Evolutionary conservation across 2,113 vertebrate species (phyloP).

Genomic region (Sphaerodactylus townsendi): DNA sequence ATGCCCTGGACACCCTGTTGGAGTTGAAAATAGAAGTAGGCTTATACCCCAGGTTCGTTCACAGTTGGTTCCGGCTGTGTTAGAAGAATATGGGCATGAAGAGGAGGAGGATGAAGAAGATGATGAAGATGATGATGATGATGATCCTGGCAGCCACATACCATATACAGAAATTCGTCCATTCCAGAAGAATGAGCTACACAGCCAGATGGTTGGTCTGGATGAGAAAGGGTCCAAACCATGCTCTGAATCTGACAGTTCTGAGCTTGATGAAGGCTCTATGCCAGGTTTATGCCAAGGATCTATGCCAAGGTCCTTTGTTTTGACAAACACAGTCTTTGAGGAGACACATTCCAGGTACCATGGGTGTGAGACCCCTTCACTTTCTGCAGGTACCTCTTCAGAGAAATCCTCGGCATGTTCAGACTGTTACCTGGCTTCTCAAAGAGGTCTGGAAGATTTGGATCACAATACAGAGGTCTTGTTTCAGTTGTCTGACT

Average conservation of each 20-base stretch:
- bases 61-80: background rate
- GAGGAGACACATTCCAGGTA: background rate
- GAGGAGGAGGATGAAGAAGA: conserved; percentile 39
- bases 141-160: conserved; percentile 9
- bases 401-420: conserved; percentile 7
- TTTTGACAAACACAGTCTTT: background rate
- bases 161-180: conserved; percentile 8
- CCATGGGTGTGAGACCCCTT: background rate
- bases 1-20: background rate
- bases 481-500: background rate
- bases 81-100: background rate
- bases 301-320: background rate
- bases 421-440: background rate
- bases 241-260: background rate
- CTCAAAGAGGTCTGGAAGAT: background rate
- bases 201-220: background rate
- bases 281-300: conserved; percentile 13
- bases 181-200: conserved; percentile 14
- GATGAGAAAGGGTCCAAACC: background rate
- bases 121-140: conserved; percentile 36
- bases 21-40: background rate
- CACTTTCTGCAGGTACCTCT: background rate
- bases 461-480: background rate
- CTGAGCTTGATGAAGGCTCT: background rate
- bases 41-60: background rate